These are phyloP conservation scores for Babylonia areolata DNA, from an alignment of 1,140 invertebrate genomes.

Conservation along the genomic window DNA sequence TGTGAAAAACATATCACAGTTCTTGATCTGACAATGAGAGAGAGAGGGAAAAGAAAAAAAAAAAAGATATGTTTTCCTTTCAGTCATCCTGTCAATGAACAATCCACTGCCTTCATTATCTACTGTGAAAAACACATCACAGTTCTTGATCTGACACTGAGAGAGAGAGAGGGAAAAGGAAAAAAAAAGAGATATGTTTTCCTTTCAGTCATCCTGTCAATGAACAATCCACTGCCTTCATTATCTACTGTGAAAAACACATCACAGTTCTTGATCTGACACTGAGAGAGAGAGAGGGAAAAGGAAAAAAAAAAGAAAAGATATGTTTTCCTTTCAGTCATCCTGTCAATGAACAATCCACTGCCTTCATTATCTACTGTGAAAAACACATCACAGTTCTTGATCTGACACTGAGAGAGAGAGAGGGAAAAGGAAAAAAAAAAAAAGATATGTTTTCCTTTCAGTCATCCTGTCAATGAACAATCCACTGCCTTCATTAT, in stretches of 20 bases:
- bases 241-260: constrained; percentile 68
- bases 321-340: too few relatives aligned
- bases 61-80: too few relatives aligned
- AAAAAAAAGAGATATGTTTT: too few relatives aligned
- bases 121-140: constrained; percentile 67
- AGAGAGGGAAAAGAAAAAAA: neutral
- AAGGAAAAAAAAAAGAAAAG: too few relatives aligned
- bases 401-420: constrained; percentile 62
- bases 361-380: constrained; percentile 45
- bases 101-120: constrained; percentile 65
- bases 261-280: constrained; percentile 55
- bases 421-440: too few relatives aligned
- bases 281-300: constrained; percentile 44
- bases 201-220: too few relatives aligned
- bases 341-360: too few relatives aligned
- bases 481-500: constrained; percentile 39
- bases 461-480: too few relatives aligned
- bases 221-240: constrained; percentile 55
- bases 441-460: too few relatives aligned
- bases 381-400: constrained; percentile 67
- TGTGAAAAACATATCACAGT: constrained; percentile 65
- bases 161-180: constrained; percentile 18
- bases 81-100: too few relatives aligned
- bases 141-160: constrained; percentile 56
- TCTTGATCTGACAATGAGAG: constrained; percentile 54